Base-by-base conservation (phyloP, 2,888 invertebrate genomes). In the Ophion slaviceki region DNA sequence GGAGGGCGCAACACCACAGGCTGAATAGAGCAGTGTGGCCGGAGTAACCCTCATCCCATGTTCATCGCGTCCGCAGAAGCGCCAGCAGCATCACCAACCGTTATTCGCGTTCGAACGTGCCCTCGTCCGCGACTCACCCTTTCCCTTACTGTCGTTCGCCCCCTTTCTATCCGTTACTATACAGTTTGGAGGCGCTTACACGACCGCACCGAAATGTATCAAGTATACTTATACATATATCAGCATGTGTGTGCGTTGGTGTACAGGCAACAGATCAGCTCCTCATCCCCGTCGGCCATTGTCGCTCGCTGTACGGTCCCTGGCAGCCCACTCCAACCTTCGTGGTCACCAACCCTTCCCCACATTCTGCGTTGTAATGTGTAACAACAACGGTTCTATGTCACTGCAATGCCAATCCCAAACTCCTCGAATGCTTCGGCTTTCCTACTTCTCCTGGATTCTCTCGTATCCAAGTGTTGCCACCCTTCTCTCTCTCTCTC, bases 81-180 rank as follows among this genome's bases (percentile, higher is more conserved):
- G 67, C 71, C 47, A 57, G 62, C 32, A 79, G 78, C 82, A 79
- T 79, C 85, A 75, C 82, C 81, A 70, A 53, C 82, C 85, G 82
- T 82, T 85, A 85, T 82, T 79, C 81, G 74, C 62, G 82, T 76
- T 82, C 80, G 85, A 86, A 86, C 85, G 82, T 85, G 81, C 78
- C 62, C 28, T 24, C 64, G 66, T 62, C 66, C 82, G 57, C 85
- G 78, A 70, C 72, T 74, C 74, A 62, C 61, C 61, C 74, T 62
- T 64, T 74, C 59, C 40, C 78, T 53, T 45, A 62, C 28, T 24
- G 28, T 36, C 24, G 64, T 72, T 72, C 78, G 36, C 68, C 72
- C 77, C 68, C 72, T 61, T 61, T 75, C 47, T 72, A 61, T 59
- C n/a, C 62, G 47, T 64, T 71, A 53, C 82, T 71, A 36, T 66